Base-by-base conservation (phyloP, 2,888 invertebrate species). In the Lucinisca nassula region DNA sequence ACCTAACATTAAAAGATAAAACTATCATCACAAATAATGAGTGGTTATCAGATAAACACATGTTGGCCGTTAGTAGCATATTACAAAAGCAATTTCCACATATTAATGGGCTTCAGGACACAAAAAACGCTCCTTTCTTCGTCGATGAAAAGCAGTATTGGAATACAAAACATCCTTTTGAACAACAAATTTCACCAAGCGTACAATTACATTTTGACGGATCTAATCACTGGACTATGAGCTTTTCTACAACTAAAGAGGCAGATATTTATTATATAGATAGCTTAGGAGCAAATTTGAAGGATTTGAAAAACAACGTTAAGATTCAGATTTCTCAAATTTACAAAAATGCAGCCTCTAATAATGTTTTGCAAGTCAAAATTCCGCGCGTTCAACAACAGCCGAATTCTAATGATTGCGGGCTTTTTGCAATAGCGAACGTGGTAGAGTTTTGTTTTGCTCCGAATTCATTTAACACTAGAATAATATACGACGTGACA, bases 41-140 rank as follows among this genome's bases (percentile, higher is more conserved):
- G 37, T 72, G 72, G 72, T 21, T 72, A 8, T 27, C 37, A 12
- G 72, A 72, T 72, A 72, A 72, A 37, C 72, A 72, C 21, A 37
- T 72, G 72, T n/a, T n/a, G 3, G 72, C 72, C 8, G 72, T 72
- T 8, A 72, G 12, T n/a, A 37, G 37, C 3, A 21, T 72, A 24
- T 24, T 72, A 35, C 6, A 24, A 10, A 6, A 6, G 8, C 72
- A 37, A 40, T 72, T 38, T 40, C 37, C 37, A 6, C 4, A 72
- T 3, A 72, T 72, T 37, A 72, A 72, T 37, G 72, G 72, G 6
- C 8, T 72, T n/a, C 72, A 72, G 21, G 72, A 72, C 40, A 72
- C 72, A 10, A 72, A 37, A 37, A 72, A 72, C 40, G 37, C 72
- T 3, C 72, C 72, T n/a, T 72, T 72, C 37, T 72, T 72, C 40